phyloP scores from a whole-genome alignment of 2,113 vertebrate genomes.

The Hucho hucho region DNA sequence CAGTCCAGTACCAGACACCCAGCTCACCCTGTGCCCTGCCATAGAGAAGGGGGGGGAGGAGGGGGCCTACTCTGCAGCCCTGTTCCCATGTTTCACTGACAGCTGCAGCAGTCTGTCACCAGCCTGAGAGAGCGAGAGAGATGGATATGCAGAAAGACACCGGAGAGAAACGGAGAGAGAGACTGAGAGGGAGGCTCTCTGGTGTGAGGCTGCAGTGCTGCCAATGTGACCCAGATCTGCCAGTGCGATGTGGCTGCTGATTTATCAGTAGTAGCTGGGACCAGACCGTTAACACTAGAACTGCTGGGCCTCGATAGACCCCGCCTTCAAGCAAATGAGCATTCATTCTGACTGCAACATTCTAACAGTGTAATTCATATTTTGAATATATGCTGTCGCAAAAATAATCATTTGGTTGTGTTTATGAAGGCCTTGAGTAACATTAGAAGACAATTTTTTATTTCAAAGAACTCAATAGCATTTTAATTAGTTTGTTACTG shows the following conservation, averaged over 20 bases:
- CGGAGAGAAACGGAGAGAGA: slow-evolving; percentile 2
- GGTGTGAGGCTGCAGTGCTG: neutral
- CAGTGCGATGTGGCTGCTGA: neutral
- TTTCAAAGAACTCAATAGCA: too few relatives aligned
- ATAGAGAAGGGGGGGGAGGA: neutral
- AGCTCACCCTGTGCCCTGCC: neutral
- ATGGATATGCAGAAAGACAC: neutral
- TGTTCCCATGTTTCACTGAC: slow-evolving; percentile 11
- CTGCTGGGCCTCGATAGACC: too few relatives aligned
- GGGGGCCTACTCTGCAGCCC: neutral
- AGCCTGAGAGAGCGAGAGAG: neutral
- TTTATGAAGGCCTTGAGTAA: too few relatives aligned
- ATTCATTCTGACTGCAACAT: too few relatives aligned
- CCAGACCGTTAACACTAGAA: too few relatives aligned
- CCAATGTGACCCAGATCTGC: slow-evolving; percentile 19
- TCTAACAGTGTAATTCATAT: too few relatives aligned
- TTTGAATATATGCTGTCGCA: too few relatives aligned
- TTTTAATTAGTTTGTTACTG: too few relatives aligned
- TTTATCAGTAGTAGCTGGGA: neutral
- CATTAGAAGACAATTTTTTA: too few relatives aligned
- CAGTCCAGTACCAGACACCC: neutral
- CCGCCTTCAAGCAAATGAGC: too few relatives aligned
- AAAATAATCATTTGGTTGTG: too few relatives aligned
- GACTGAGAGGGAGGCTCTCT: neutral
- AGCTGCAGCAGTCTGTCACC: neutral